Evolutionary conservation across 2,113 vertebrate species (phyloP).

Genomic region (Podarcis muralis): DNA sequence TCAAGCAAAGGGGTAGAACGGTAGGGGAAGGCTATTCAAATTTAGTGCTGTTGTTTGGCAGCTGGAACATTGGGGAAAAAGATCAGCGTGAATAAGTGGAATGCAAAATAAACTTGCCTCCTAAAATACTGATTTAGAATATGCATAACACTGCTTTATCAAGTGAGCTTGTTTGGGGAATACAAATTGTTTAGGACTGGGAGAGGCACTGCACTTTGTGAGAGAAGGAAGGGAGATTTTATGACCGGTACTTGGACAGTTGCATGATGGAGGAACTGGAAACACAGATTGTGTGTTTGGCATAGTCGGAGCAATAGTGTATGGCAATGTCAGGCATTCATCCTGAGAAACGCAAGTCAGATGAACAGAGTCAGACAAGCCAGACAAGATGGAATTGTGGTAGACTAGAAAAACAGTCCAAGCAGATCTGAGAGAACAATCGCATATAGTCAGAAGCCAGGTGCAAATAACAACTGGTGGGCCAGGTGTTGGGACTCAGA

Average conservation of each 20-base stretch:
- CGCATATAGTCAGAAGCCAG: background rate
- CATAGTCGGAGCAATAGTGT: background rate
- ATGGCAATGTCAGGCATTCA: background rate
- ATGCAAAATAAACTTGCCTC: constrained; percentile 70
- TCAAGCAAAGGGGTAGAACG: constrained; percentile 65
- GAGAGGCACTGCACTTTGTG: fast-evolving
- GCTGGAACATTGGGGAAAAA: constrained; percentile 62
- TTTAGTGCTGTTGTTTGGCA: constrained; percentile 58
- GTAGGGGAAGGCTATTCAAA: constrained; percentile 65
- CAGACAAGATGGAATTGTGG: background rate
- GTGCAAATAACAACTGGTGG: background rate
- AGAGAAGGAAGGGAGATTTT: fast-evolving
- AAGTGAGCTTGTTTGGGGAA: background rate
- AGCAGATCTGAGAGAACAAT: background rate
- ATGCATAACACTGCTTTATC: background rate
- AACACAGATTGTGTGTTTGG: background rate
- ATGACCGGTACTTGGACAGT: background rate
- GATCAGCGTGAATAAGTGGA: constrained; percentile 67
- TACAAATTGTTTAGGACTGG: background rate
- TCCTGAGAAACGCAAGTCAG: background rate
- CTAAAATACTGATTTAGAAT: constrained; percentile 65
- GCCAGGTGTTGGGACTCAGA: background rate
- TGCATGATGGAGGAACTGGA: background rate
- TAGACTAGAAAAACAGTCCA: background rate
- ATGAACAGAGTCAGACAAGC: background rate